Evolutionary conservation across 2,888 invertebrate species (phyloP).

Genomic region (Odontocolon sp.): DNA sequence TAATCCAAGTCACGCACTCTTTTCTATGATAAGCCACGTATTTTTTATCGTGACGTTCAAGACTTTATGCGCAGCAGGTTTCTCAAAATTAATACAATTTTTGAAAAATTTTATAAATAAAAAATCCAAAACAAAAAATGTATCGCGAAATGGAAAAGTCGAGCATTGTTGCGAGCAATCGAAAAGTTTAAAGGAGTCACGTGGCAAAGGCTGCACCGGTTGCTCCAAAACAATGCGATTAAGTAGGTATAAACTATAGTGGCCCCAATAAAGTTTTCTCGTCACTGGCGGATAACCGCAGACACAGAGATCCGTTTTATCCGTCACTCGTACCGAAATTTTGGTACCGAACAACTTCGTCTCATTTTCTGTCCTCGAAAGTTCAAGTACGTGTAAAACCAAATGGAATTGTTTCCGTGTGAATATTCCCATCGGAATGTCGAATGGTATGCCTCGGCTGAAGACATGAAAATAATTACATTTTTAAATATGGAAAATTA

Average conservation of each 20-base stretch:
- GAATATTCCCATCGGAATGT: neutral
- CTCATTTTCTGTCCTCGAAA: conserved; percentile 21
- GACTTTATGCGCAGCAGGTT: neutral
- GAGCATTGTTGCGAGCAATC: neutral
- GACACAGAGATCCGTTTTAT: conserved; percentile 44
- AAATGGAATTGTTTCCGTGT: neutral
- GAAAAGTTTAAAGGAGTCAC: neutral
- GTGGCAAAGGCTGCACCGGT: neutral
- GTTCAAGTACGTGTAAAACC: neutral
- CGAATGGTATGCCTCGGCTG: neutral
- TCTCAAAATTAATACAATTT: neutral
- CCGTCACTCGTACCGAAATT: conserved; percentile 42
- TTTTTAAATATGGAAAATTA: neutral
- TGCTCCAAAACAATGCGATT: conserved; percentile 28
- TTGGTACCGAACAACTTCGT: conserved; percentile 37
- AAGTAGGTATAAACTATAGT: conserved; percentile 10
- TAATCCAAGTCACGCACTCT: conserved; percentile 2
- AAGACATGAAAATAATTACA: neutral
- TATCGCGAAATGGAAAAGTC: neutral
- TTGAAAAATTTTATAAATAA: neutral
- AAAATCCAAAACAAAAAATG: neutral
- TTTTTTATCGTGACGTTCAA: neutral
- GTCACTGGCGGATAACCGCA: conserved; percentile 46
- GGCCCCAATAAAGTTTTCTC: conserved; percentile 43
- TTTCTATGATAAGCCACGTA: neutral